A percentile compares a stretch with the other conserved stretches of the same genome.
Evolutionary conservation across 2,113 vertebrate species (phyloP).

Genomic region (Perca fluviatilis): DNA sequence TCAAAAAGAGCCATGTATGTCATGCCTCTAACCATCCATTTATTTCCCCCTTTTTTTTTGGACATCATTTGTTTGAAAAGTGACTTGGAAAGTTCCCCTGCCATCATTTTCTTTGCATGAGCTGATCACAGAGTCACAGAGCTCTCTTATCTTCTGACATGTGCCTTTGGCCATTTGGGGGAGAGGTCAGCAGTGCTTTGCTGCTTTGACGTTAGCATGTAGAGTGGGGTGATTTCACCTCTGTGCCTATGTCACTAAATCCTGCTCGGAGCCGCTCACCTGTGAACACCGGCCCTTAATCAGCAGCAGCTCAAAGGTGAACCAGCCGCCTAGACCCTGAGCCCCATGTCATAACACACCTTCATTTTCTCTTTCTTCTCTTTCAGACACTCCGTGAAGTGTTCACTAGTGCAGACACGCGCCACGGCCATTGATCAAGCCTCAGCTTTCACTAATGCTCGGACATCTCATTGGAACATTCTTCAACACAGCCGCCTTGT

Average conservation of each 20-base stretch:
- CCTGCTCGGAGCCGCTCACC: slow-evolving; percentile 78
- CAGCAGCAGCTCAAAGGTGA: slow-evolving; percentile 76
- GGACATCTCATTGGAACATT: slow-evolving; percentile 70
- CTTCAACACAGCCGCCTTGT: slow-evolving; percentile 61
- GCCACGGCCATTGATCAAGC: slow-evolving; percentile 79
- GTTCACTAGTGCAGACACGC: slow-evolving; percentile 79
- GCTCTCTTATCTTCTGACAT: slow-evolving; percentile 53
- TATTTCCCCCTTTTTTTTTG: neutral
- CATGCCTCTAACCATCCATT: neutral
- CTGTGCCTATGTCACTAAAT: slow-evolving; percentile 68
- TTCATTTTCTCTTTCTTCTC: slow-evolving; percentile 67
- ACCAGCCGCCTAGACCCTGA: slow-evolving; percentile 59
- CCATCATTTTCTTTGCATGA: slow-evolving; percentile 33
- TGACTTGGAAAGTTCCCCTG: slow-evolving; percentile 17
- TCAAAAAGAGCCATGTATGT: neutral
- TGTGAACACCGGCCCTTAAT: slow-evolving; percentile 75
- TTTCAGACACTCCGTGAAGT: slow-evolving; percentile 53
- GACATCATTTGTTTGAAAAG: neutral
- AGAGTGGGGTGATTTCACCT: slow-evolving; percentile 58
- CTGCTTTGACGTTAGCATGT: slow-evolving; percentile 31
- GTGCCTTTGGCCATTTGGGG: slow-evolving; percentile 63
- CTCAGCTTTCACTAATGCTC: slow-evolving; percentile 71
- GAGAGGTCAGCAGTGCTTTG: slow-evolving; percentile 58
- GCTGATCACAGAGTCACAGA: slow-evolving; percentile 27
- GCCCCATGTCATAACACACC: slow-evolving; percentile 77